Evolutionary conservation across 2,113 vertebrate genomes (phyloP).

Genomic region (Macquaria australasica): DNA sequence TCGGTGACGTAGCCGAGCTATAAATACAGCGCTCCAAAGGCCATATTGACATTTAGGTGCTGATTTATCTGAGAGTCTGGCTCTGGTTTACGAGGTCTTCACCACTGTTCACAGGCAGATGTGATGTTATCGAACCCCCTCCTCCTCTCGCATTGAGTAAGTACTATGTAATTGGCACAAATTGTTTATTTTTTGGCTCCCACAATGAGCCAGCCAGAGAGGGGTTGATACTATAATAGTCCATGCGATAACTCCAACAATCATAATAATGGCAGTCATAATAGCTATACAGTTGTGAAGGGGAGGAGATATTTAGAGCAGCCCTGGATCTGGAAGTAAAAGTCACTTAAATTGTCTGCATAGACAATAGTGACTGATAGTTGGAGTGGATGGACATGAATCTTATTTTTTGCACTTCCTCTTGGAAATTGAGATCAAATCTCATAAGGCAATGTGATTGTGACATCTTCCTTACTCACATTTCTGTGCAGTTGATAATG

Average conservation of each 20-base stretch:
- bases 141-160: conserved; percentile 14
- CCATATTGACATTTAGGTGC: conserved; percentile 76
- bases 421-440: background rate
- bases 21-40: conserved; percentile 75
- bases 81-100: conserved; percentile 62
- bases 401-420: background rate
- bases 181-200: conserved; percentile 34
- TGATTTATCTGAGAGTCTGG: conserved; percentile 70
- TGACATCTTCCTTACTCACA: background rate
- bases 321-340: background rate
- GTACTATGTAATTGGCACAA: conserved; percentile 20
- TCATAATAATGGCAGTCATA: conserved; percentile 12
- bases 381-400: conserved; percentile 22
- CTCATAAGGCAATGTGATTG: background rate
- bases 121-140: conserved; percentile 45
- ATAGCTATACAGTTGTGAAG: background rate
- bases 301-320: conserved; percentile 25
- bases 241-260: background rate
- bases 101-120: conserved; percentile 48
- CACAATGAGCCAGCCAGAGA: background rate
- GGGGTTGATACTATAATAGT: conserved; percentile 8
- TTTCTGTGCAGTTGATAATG: background rate
- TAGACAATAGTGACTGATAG: conserved; percentile 17
- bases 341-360: background rate
- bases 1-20: conserved; percentile 55